These are phyloP conservation scores for Gymnobelideus leadbeateri DNA, from an alignment of 2,113 vertebrate species.

Conservation along the genomic window DNA sequence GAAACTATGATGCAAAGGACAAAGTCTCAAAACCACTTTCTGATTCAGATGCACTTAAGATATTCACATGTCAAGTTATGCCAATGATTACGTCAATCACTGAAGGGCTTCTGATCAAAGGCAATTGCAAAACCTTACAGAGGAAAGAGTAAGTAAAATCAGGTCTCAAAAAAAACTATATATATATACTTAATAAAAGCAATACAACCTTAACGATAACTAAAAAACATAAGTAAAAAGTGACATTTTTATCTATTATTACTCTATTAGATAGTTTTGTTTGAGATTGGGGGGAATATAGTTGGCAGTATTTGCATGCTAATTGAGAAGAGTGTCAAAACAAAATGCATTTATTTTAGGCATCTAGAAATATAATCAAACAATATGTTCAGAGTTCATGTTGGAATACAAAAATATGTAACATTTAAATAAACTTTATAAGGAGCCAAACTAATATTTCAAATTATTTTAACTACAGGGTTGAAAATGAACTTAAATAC, in stretches of 20 bases:
- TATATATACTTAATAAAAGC: background rate
- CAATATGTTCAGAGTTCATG: background rate
- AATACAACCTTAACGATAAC: constrained; percentile 17
- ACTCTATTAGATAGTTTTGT: background rate
- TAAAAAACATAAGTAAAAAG: background rate
- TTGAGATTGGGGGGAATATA: background rate
- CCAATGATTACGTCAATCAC: constrained; percentile 6
- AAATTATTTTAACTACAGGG: constrained; percentile 33
- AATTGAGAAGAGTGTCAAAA: background rate
- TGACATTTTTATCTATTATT: background rate
- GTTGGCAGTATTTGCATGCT: background rate
- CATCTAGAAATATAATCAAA: background rate
- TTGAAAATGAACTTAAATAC: background rate
- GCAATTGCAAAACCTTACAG: constrained; percentile 22
- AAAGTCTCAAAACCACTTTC: constrained; percentile 22
- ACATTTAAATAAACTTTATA: constrained; percentile 45
- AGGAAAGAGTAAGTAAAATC: background rate
- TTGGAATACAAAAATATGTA: background rate
- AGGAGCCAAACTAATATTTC: background rate
- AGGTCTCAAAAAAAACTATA: constrained; percentile 24
- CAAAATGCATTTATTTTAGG: background rate
- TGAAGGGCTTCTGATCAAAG: constrained; percentile 48
- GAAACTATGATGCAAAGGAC: constrained; percentile 19
- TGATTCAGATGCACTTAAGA: constrained; percentile 9
- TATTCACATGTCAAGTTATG: constrained; percentile 15